These are phyloP conservation scores for Gallinago paraguaiae DNA, from an alignment of 2,113 vertebrate species.

Conservation along the genomic window DNA sequence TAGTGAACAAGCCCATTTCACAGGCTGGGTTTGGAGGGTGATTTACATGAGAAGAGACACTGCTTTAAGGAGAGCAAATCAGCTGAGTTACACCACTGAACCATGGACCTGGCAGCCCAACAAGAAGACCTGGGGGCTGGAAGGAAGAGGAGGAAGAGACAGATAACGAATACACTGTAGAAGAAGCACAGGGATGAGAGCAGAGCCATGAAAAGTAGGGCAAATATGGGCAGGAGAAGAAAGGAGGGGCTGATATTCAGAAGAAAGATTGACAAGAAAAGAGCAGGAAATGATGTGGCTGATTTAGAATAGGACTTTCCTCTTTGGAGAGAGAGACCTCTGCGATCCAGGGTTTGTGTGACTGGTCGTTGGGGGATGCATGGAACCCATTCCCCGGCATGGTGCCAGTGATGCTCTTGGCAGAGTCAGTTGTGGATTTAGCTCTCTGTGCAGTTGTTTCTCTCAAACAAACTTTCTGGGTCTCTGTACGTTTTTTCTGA, in stretches of 20 bases:
- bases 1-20: slow-evolving; percentile 64
- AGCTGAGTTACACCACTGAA: not conserved
- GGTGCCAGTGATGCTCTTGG: not conserved
- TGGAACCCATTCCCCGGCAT: not conserved
- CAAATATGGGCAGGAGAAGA: not conserved
- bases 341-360: not conserved
- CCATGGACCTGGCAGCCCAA: not conserved
- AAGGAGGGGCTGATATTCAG: not conserved
- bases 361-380: not conserved
- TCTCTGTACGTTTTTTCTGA: not conserved
- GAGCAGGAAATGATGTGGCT: not conserved
- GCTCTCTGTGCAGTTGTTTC: not conserved
- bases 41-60: slow-evolving; percentile 60
- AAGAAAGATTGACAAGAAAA: not conserved
- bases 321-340: not conserved
- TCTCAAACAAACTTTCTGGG: not conserved
- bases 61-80: slow-evolving; percentile 27
- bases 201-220: not conserved
- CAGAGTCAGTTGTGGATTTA: not conserved
- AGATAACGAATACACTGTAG: not conserved
- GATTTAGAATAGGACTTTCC: not conserved
- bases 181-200: not conserved
- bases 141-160: not conserved
- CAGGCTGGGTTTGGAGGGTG: slow-evolving; percentile 56
- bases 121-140: not conserved